These are phyloP conservation scores for Berghia stephanieae DNA, from an alignment of 1,140 invertebrate species.

Conservation along the genomic window DNA sequence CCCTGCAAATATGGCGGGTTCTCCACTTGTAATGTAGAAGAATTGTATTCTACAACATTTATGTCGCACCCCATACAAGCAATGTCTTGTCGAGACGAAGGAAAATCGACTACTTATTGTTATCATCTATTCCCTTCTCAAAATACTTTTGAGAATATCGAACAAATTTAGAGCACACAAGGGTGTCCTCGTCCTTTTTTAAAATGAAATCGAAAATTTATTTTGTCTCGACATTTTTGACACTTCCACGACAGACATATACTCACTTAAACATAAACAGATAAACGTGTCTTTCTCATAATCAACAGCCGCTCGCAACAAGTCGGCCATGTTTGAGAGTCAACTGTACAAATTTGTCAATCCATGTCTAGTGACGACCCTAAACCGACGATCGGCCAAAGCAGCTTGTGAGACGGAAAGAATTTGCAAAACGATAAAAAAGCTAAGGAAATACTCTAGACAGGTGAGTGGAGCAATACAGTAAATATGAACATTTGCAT, in stretches of 20 bases:
- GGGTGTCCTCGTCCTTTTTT: neutral
- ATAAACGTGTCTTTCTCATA: no score
- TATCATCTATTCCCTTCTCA: no score
- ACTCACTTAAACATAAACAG: no score
- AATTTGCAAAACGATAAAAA: conserved; percentile 17
- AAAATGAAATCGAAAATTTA: neutral
- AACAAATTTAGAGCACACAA: neutral
- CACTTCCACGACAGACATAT: no score
- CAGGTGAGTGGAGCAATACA: neutral
- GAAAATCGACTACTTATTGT: no score
- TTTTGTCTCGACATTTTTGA: no score
- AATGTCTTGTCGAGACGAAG: no score
- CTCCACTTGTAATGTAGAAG: no score
- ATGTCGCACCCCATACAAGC: no score
- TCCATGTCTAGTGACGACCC: conserved; percentile 13
- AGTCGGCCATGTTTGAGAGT: conserved; percentile 9
- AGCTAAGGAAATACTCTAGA: conserved; percentile 19
- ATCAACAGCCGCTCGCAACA: conserved; percentile 17
- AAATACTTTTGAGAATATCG: neutral
- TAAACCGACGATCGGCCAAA: conserved; percentile 12
- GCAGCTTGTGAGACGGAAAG: conserved; percentile 10
- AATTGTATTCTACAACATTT: no score
- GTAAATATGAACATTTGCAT: no score
- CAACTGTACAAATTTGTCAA: conserved; percentile 24
- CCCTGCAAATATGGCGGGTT: no score